Base-by-base conservation (phyloP, 2,888 invertebrate species). In the Cephus sareptanus region DNA sequence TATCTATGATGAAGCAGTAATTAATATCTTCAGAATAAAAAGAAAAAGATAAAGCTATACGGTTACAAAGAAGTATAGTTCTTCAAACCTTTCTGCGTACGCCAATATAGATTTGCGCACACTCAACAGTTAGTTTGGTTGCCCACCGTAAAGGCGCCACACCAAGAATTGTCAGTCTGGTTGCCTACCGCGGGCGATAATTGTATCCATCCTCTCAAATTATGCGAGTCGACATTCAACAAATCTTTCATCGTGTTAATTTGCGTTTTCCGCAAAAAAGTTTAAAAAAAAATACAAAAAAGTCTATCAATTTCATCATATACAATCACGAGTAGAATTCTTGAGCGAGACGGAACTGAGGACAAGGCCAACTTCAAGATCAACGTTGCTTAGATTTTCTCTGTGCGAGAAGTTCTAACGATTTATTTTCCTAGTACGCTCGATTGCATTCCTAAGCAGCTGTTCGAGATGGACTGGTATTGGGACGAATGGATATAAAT, bases 151-250 rank as follows among this genome's bases (percentile, higher is more conserved):
- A 77, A 82, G 83, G 82, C 84, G 85, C 83, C 81, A 84, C 81
- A 82, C 82, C 81, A 81, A 81, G 79, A 79, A 75, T 73, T 82
- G 83, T 85, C 87, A 88, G 87, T 88, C 84, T 84, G 87, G 85
- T 86, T 87, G 87, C 85, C 87, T 85, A 84, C 84, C 83, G 84
- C 83, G 85, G 86, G 85, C 87, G 85, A 81, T 82, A 82, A 80
- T 82, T 83, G 79, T 56, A 81, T 79, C 81, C 75, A 84, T 79
- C 84, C 81, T 79, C 75, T 69, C 73, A 31, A 31, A 71, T 71
- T 71, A 9, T 23, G 23, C 71, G 15, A 71, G 15, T 71, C 31
- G 71, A 9, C 31, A 79, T 77, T 77, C 78, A 78, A 75, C 34
- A 33, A 75, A 76, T 76, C 70, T 74, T 75, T 71, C 31, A 4